Conservation (phyloP, 2,113 vertebrate genomes). For the Lasiurus cinereus region DNA sequence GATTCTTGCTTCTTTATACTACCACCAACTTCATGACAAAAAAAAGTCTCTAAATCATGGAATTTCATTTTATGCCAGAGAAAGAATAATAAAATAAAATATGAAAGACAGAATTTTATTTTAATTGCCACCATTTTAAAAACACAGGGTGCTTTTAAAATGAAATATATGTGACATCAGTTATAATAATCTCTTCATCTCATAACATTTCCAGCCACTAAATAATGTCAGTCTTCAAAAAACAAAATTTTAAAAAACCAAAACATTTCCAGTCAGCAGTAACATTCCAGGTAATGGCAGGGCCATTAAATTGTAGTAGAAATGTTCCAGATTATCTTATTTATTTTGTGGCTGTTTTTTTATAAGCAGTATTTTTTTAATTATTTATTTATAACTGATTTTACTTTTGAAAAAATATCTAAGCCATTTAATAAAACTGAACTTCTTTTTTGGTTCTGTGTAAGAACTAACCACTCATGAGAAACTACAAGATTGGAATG, state of each 20-base stretch:
- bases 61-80: slow-evolving; percentile 47
- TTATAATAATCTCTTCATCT: not conserved
- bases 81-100: slow-evolving; percentile 7
- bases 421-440: not conserved
- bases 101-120: slow-evolving; percentile 5
- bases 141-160: not conserved
- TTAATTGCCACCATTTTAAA: not conserved
- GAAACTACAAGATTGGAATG: not conserved
- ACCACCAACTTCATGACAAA: not conserved
- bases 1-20: not conserved
- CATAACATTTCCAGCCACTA: not conserved
- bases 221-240: not conserved
- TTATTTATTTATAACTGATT: slow-evolving; percentile 13
- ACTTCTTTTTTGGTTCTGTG: slow-evolving; percentile 33
- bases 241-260: not conserved
- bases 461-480: not conserved
- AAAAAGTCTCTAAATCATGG: not conserved
- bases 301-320: not conserved
- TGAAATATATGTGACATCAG: slow-evolving; percentile 25
- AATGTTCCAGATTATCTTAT: not conserved
- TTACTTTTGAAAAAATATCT: not conserved
- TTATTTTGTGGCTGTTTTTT: not conserved
- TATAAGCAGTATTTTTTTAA: not conserved
- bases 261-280: not conserved
- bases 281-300: not conserved